These are phyloP conservation scores for Drosophila sulfurigaster DNA, from an alignment of 1,140 invertebrate genomes.

Conservation along the genomic window DNA sequence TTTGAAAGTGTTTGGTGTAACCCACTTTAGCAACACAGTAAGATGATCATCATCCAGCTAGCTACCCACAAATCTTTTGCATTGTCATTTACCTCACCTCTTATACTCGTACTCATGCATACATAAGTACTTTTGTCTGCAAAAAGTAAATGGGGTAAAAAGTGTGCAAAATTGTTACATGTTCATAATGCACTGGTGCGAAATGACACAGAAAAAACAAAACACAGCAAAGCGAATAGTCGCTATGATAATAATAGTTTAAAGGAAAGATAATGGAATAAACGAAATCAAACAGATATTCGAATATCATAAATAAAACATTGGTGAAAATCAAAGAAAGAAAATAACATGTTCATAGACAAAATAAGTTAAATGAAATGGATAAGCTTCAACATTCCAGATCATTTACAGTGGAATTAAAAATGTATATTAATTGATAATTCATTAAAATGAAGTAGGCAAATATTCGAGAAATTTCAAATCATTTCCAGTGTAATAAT, in stretches of 20 bases:
- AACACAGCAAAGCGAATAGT: slow-evolving; percentile 56
- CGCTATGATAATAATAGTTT: slow-evolving; percentile 23
- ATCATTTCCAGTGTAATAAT: too few relatives aligned
- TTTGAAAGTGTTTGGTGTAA: slow-evolving; percentile 30
- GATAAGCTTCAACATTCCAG: slow-evolving; percentile 1
- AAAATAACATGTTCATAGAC: slow-evolving; percentile 42
- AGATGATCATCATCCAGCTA: slow-evolving; percentile 13
- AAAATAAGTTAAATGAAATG: slow-evolving; percentile 25
- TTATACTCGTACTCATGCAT: neutral
- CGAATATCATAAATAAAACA: slow-evolving; percentile 24
- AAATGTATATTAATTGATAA: neutral
- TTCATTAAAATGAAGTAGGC: neutral
- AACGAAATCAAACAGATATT: slow-evolving; percentile 33
- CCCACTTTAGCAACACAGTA: slow-evolving; percentile 27
- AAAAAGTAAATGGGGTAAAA: slow-evolving; percentile 36
- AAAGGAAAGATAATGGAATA: slow-evolving; percentile 28
- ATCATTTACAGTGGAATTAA: slow-evolving; percentile 32
- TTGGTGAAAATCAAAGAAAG: slow-evolving; percentile 53
- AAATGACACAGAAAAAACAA: slow-evolving; percentile 57
- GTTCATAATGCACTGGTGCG: slow-evolving; percentile 41
- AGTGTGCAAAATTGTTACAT: slow-evolving; percentile 55
- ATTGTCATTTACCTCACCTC: slow-evolving; percentile 30
- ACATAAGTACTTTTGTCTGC: slow-evolving; percentile 14
- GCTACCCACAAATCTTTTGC: slow-evolving; percentile 21
- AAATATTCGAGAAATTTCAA: too few relatives aligned